Conservation (phyloP, 2,797 vertebrate genomes). For the Intellagama lesueurii region DNA sequence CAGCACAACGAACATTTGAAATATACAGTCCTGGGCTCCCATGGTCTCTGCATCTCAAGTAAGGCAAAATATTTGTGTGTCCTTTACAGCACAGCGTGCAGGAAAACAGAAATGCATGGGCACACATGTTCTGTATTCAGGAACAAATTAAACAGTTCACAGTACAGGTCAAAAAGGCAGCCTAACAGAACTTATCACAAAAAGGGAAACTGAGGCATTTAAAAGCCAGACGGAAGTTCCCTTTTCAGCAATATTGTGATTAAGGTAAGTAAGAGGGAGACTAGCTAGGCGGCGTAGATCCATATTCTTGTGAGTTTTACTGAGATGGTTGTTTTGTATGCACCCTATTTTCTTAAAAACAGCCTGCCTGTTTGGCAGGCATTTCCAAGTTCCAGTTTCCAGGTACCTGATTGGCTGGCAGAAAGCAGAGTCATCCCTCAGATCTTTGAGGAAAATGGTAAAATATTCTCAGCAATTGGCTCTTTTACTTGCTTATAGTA, state of each 20-base stretch:
- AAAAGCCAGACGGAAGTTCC: not conserved
- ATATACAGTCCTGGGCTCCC: too few species aligned
- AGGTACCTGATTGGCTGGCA: slow-evolving; percentile 21
- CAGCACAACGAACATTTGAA: too few species aligned
- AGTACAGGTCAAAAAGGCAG: not conserved
- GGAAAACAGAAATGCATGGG: not conserved
- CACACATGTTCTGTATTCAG: not conserved
- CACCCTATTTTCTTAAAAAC: slow-evolving; percentile 7
- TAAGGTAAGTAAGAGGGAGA: not conserved
- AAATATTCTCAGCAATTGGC: slow-evolving; percentile 4
- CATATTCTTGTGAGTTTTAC: slow-evolving; percentile 22
- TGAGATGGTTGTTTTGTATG: not conserved
- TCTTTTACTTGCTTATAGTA: rapidly evolving
- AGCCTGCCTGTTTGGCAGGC: slow-evolving; percentile 39
- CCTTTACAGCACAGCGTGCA: not conserved
- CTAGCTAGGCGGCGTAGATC: rapidly evolving
- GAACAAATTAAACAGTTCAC: not conserved
- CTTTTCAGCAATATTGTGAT: not conserved
- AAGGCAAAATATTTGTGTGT: not conserved
- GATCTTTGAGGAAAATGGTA: slow-evolving; percentile 26
- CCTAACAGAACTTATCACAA: not conserved
- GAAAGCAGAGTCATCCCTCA: slow-evolving; percentile 33
- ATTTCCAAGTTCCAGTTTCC: slow-evolving; percentile 41
- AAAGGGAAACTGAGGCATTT: not conserved
- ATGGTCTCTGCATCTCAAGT: not conserved